phyloP scores from a whole-genome alignment of 2,888 invertebrate genomes.

The Neoscelio sp. region DNA sequence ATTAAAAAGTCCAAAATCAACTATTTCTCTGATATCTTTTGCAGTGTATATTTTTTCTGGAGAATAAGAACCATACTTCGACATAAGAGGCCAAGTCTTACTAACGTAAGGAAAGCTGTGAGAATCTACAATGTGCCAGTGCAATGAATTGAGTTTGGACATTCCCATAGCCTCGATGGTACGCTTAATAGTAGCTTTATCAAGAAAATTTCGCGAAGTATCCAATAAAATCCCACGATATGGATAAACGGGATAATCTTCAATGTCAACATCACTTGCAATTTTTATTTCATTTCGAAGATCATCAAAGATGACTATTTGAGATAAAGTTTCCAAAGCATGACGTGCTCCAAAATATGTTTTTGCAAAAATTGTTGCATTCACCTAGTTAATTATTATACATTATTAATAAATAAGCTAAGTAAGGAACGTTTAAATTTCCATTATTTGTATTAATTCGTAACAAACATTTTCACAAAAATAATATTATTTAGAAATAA shows the following conservation, averaged over 20 bases:
- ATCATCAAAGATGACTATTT: conserved; percentile 88
- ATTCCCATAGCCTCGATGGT: conserved; percentile 95
- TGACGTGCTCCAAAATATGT: conserved; percentile 88
- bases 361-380: too few species aligned
- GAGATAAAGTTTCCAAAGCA: conserved; percentile 88
- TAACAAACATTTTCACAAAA: too few species aligned
- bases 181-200: conserved; percentile 88
- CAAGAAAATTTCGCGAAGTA: conserved; percentile 94
- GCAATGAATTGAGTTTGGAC: conserved; percentile 96
- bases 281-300: conserved; percentile 86
- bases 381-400: too few species aligned
- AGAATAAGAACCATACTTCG: conserved; percentile 90
- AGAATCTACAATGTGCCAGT: conserved; percentile 97
- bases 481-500: too few species aligned
- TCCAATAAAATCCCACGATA: conserved; percentile 96
- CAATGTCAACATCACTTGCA: conserved; percentile 86
- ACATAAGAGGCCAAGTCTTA: not conserved
- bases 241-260: conserved; percentile 92
- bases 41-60: conserved; percentile 87
- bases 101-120: conserved; percentile 96
- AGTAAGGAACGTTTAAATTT: too few species aligned
- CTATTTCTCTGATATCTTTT: conserved; percentile 87
- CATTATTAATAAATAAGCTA: conserved; percentile 7
- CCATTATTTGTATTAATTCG: too few species aligned
- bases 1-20: conserved; percentile 91